Base-by-base conservation (phyloP, 2,797 vertebrate species). In the Danio kyathit region DNA sequence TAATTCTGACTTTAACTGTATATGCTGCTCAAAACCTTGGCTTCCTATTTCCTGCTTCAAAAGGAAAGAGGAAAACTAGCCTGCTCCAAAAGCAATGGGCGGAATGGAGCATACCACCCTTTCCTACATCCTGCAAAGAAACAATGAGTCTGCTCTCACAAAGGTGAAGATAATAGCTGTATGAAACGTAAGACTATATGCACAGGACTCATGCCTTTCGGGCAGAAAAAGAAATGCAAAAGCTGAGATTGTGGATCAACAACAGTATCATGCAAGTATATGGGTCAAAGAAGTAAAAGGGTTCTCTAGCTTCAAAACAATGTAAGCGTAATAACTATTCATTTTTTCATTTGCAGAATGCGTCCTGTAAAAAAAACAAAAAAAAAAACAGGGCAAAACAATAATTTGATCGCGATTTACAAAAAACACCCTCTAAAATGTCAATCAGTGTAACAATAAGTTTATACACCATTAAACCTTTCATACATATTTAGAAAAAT, bases 111-210 rank as follows among this genome's bases (percentile, higher is more conserved):
- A 11, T 78, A 84, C 70, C 94, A 92, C 94, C 94, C 93, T 94
- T 94, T 95, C 94, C 94, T 94, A 92, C 88, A 94, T 94, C 94
- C 94, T 90, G 92, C 84, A 88, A 86, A 73, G 73, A 90, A 78
- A 95, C 93, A 94, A 94, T 93, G 83, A 87, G 81, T 80, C 64
- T 38, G 56, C 80, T 84, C 84, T 84, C 56, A 76, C 82, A 63
- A 40, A 81, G 14, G 41, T 19, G 38, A 59, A 64, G 48, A 61
- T 52, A 49, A 63, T 29, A 82, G 29, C 9, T 21, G 16, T 3
- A 21, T 17, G 65, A 76, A 76, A 73, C 9, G 21, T 10, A 29
- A 51, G 43, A 44, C 17, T 19, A 14, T 29, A n/a, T 49, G 21
- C 52, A 40, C 16, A 44, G 13, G 54, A 41, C 38, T 40, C 54